Evolutionary conservation across 2,113 vertebrate species (phyloP).

Genomic region (Corythaixoides concolor): DNA sequence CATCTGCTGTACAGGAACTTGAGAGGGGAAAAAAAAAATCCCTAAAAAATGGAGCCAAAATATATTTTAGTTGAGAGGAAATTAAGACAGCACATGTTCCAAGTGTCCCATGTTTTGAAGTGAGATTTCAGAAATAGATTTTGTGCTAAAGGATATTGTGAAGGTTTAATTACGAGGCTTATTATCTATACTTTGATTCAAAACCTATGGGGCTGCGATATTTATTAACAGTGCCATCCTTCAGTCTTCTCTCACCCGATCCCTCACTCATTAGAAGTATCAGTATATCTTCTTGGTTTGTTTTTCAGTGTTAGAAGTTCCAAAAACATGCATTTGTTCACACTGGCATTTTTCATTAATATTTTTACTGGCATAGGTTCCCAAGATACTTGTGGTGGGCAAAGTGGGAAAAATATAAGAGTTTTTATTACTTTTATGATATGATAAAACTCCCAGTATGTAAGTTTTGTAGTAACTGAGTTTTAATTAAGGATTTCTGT

Average conservation of each 20-base stretch:
- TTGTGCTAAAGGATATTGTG: slow-evolving; percentile 64
- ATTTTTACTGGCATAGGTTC: slow-evolving; percentile 52
- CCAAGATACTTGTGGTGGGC: slow-evolving; percentile 19
- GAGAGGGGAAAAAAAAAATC: slow-evolving; percentile 72
- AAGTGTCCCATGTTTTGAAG: slow-evolving; percentile 80
- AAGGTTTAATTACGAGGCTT: slow-evolving; percentile 70
- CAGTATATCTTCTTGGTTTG: slow-evolving; percentile 28
- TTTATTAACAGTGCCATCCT: slow-evolving; percentile 62
- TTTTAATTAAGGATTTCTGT: slow-evolving; percentile 47
- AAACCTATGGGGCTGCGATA: slow-evolving; percentile 59
- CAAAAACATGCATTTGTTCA: slow-evolving; percentile 27
- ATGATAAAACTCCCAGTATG: slow-evolving; percentile 16
- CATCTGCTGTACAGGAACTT: slow-evolving; percentile 88
- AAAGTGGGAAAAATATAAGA: slow-evolving; percentile 55
- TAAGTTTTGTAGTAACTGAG: background rate
- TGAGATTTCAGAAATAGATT: slow-evolving; percentile 78
- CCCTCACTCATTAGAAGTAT: background rate
- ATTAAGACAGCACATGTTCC: slow-evolving; percentile 81
- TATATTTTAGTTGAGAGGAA: slow-evolving; percentile 82
- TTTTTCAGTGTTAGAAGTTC: slow-evolving; percentile 41
- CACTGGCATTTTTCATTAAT: slow-evolving; percentile 68
- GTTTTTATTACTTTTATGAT: slow-evolving; percentile 49
- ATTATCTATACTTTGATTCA: slow-evolving; percentile 67
- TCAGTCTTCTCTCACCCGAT: background rate
- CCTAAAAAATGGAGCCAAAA: slow-evolving; percentile 82